Evolutionary conservation across 2,888 invertebrate genomes (phyloP), one percentile per base, ranked within the genome.

Genomic region (Dryobota labecula): DNA sequence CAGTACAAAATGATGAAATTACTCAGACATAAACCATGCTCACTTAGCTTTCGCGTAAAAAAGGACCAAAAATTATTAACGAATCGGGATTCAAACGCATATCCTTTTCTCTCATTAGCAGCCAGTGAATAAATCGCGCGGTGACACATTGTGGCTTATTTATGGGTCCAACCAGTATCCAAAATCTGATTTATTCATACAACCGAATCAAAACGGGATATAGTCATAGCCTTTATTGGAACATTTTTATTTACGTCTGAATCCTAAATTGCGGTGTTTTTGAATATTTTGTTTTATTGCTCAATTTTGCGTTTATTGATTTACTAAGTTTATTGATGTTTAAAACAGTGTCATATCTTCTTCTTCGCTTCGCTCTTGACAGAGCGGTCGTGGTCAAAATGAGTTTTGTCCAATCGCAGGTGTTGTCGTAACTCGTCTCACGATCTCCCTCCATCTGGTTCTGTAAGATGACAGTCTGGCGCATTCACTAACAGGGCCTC

Each of bases 101-200:
- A 82, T 79, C 74, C 67, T 80, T 79, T 80, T 72, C 82, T 82
- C 85, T 87, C 87, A 87, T 87, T 87, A 87, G 71, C 71, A 70
- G 70, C 51, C 75, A 71, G 58, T 53, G 65, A 80, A 87, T 87
- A 88, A 87, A 88, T 86, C 80, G 73, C 73, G 0, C 80, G 74
- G 80, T 78, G 84, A 84, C 84, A 85, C 85, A 80, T 78, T 76
- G 84, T 76, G 73, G 65, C 83, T 82, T 75, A 87, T 88, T 88
- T 88, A 87, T 78, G 74, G 49, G 41, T 18, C 5, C 20, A 33
- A 4, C 43, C 57, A 67, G 63, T 65, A 67, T 70, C 73, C 63
- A 68, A 73, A 76, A 85, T 71, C 69, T 75, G 76, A 81, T 80
- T 81, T 83, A 83, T 84, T 78, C 70, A 60, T 47, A 63, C 38